Conservation (phyloP, 2,113 vertebrate species). For the Ptychochromis oligacanthus region DNA sequence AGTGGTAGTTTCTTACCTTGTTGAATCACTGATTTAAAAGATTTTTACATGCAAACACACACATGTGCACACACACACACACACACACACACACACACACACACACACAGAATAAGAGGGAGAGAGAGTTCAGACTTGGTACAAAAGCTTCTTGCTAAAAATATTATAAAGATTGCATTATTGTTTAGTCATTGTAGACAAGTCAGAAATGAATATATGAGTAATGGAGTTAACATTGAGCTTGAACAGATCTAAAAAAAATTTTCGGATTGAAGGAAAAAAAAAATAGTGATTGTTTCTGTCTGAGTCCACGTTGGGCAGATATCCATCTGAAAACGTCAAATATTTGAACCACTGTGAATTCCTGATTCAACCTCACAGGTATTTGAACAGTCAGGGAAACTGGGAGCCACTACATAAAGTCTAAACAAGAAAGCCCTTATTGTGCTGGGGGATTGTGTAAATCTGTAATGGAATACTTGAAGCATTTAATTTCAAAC, state of each 20-base stretch:
- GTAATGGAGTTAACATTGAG: constrained; percentile 29
- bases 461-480: constrained; percentile 44
- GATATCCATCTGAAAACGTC: constrained; percentile 42
- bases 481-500: constrained; percentile 53
- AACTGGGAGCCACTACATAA: not conserved
- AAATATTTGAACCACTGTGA: constrained; percentile 8
- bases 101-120: not conserved
- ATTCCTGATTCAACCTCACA: not conserved
- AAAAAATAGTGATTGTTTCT: not conserved
- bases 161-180: not conserved
- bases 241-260: constrained; percentile 11
- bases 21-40: not conserved
- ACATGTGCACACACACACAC: too few species aligned
- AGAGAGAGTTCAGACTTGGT: not conserved
- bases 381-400: constrained; percentile 2
- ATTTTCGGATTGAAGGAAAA: not conserved
- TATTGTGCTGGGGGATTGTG: not conserved
- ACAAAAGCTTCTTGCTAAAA: not conserved
- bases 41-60: too few species aligned
- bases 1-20: not conserved
- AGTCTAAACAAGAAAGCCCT: constrained; percentile 28
- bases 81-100: not conserved
- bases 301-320: constrained; percentile 8
- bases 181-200: constrained; percentile 31
- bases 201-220: constrained; percentile 5